Conservation (phyloP, 2,113 vertebrate species). For the Myiagra hebetior region DNA sequence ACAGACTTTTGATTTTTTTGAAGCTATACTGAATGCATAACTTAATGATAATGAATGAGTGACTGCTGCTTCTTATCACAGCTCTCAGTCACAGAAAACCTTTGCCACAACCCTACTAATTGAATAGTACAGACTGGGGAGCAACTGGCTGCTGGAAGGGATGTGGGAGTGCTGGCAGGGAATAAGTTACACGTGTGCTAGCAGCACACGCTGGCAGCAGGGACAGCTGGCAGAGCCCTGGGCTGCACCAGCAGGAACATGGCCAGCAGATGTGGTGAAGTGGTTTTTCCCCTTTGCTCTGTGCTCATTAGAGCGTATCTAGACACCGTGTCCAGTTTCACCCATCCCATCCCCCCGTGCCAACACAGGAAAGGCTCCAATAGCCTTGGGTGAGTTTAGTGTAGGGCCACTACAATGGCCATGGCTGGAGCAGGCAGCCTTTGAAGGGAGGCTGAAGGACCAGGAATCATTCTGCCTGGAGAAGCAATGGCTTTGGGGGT, state of each 20-base stretch:
- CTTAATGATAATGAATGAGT: not conserved
- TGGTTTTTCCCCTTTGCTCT: not conserved
- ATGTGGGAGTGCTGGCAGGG: not conserved
- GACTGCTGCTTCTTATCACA: not conserved
- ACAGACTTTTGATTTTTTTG: not conserved
- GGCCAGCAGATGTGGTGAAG: not conserved
- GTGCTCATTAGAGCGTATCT: not conserved
- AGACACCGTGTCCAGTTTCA: not conserved
- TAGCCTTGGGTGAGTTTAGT: not conserved
- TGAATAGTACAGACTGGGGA: not conserved
- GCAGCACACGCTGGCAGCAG: not conserved
- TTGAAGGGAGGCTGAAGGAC: not conserved
- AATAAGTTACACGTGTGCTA: accelerated
- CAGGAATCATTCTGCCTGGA: not conserved
- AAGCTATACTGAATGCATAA: not conserved
- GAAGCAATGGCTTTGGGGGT: not conserved
- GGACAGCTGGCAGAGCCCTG: not conserved
- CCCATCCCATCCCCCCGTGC: accelerated
- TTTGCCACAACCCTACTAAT: not conserved
- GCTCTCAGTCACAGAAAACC: not conserved
- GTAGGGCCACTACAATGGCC: not conserved
- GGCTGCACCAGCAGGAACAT: not conserved
- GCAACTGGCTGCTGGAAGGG: not conserved
- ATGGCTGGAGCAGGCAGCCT: not conserved
- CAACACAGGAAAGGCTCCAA: accelerated